A percentile compares a stretch with the other conserved stretches of the same genome.
Conservation (phyloP, 2,888 invertebrate genomes). For the Phlogophora meticulosa region DNA sequence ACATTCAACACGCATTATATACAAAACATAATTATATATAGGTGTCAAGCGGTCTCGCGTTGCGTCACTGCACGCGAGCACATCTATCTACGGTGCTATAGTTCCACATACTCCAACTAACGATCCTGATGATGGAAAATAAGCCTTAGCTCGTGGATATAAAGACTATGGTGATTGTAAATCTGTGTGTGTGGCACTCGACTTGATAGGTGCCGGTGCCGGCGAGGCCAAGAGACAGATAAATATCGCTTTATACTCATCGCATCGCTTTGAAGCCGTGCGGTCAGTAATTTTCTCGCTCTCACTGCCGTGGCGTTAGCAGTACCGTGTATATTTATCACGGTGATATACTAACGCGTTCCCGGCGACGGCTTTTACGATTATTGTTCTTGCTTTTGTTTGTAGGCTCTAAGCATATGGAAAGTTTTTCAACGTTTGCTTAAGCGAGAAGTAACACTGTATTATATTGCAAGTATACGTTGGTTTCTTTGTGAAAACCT, state of each 20-base stretch:
- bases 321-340: constrained; percentile 67
- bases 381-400: constrained; percentile 65
- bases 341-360: constrained; percentile 65
- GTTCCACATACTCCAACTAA: constrained; percentile 46
- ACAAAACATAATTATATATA: constrained; percentile 59
- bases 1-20: constrained; percentile 49
- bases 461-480: constrained; percentile 26
- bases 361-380: constrained; percentile 62
- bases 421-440: constrained; percentile 41
- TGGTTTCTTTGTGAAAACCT: constrained; percentile 16
- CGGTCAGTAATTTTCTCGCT: constrained; percentile 78
- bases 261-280: constrained; percentile 79
- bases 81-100: constrained; percentile 75
- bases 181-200: constrained; percentile 64
- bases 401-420: constrained; percentile 48
- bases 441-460: constrained; percentile 22
- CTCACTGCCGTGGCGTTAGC: constrained; percentile 65
- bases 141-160: constrained; percentile 56
- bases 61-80: constrained; percentile 79
- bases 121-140: constrained; percentile 51
- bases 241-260: constrained; percentile 82
- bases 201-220: constrained; percentile 77
- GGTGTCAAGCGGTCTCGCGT: constrained; percentile 73
- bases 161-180: constrained; percentile 46
- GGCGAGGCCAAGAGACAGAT: constrained; percentile 82